Base-by-base conservation (phyloP, 2,888 invertebrate genomes). In the Stegophylla sp. region DNA sequence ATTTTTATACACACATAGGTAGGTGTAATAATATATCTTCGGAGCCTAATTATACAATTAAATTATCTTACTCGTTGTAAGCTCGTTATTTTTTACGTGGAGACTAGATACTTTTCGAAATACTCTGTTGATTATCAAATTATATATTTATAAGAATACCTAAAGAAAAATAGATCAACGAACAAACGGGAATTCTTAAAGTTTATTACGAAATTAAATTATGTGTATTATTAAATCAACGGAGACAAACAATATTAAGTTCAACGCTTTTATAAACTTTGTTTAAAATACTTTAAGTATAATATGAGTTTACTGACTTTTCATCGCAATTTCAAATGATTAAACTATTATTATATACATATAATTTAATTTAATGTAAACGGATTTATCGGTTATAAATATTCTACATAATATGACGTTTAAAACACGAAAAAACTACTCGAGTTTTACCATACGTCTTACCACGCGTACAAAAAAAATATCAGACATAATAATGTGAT, bases 141-240 rank as follows among this genome's bases (percentile, higher is more conserved):
- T 28, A 72, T 9, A 23, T 72, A 72, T 72, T 71, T 56, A 56
- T 15, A 56, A 72, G 23, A 13, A 71, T 28, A 20, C 34, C 4
- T 23, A 0, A 45, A 43, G 43, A 26, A 17, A 72, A 72, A 72
- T 59, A 43, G 10, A 72, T 5, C 7, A 34, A 43, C 17, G 15
- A 20, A 23, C 23, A 45, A 72, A 59, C 10, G 5, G 23, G n/a
- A 41, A 43, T 9, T 12, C 5, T 72, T 23, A 23, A 5, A 26
- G 41, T 59, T 41, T n/a, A 13, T 23, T 43, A 23, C 17, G 13
- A 51, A 72, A 59, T 26, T 0, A 23, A 0, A 59, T 73, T 59
- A 73, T 0, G 13, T 0, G 7, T 43, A 5, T 48, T 28, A 48
- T 23, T 45, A 45, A 66, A 4, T 45, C 66, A n/a, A 7, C 15